phyloP scores from a whole-genome alignment of 2,888 invertebrate species.

The Balanococcus diminutus region DNA sequence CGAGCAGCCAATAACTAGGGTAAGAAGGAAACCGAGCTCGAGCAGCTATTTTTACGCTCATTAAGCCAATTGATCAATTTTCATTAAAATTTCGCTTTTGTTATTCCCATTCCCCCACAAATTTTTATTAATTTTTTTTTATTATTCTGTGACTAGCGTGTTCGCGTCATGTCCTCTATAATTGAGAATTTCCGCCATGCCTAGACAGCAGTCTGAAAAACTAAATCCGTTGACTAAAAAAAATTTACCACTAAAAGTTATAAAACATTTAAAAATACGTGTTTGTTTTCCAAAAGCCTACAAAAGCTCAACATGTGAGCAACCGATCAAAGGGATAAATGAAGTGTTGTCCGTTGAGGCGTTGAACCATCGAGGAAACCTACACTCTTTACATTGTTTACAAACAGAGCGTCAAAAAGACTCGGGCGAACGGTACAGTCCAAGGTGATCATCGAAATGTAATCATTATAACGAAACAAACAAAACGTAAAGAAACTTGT shows the following conservation, averaged over 20 bases:
- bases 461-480: slow-evolving; percentile 12
- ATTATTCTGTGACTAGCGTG: not conserved
- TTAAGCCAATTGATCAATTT: not conserved
- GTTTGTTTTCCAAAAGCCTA: no score
- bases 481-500: slow-evolving; percentile 4
- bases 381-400: slow-evolving; percentile 28
- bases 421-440: not conserved
- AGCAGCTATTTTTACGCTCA: not conserved
- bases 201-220: not conserved
- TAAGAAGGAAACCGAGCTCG: not conserved
- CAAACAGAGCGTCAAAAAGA: slow-evolving; percentile 19
- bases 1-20: not conserved
- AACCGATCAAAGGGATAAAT: not conserved
- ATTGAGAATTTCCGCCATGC: not conserved
- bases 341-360: not conserved
- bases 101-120: not conserved
- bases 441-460: slow-evolving; percentile 41
- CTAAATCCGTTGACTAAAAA: not conserved
- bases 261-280: not conserved
- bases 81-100: not conserved
- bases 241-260: not conserved
- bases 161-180: not conserved
- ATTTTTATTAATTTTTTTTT: not conserved
- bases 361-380: slow-evolving; percentile 20
- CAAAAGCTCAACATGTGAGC: not conserved